Conservation (phyloP, 2,797 vertebrate species). For the Chrysocyon brachyurus region DNA sequence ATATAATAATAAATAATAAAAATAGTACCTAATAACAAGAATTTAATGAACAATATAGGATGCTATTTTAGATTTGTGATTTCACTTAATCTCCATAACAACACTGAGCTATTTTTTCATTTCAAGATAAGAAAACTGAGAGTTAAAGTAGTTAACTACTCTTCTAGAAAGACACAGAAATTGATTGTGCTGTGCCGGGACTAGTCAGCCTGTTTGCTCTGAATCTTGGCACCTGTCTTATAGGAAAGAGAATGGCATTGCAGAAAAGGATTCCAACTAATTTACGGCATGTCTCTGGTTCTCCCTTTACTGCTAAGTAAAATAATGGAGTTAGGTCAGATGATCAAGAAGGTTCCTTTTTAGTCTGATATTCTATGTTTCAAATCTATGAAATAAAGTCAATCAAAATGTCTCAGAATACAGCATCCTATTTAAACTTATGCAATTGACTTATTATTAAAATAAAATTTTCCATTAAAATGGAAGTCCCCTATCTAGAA, state of each 20-base stretch:
- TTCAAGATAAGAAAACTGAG: constrained; percentile 50
- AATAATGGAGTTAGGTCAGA: background rate
- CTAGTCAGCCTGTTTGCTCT: background rate
- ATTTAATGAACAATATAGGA: background rate
- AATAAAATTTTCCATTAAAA: constrained; percentile 48
- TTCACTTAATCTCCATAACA: constrained; percentile 1
- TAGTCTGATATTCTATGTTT: background rate
- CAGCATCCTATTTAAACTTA: constrained; percentile 21
- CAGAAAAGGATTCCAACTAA: background rate
- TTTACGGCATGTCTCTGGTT: background rate
- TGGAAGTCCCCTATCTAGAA: background rate
- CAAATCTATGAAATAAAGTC: constrained; percentile 11
- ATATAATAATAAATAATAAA: background rate
- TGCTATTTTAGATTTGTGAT: constrained; percentile 21
- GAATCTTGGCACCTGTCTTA: background rate
- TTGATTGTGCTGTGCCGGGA: background rate
- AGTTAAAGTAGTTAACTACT: background rate
- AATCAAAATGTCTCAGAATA: constrained; percentile 24
- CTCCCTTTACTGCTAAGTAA: background rate
- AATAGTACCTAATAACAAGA: background rate
- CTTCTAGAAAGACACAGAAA: background rate
- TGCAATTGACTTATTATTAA: background rate
- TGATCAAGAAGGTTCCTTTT: background rate
- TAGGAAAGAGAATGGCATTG: background rate
- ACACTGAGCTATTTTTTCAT: constrained; percentile 21